Evolutionary conservation across 64 coral and sea anemone species (phyloP).

Genomic region (Actinia equina): DNA sequence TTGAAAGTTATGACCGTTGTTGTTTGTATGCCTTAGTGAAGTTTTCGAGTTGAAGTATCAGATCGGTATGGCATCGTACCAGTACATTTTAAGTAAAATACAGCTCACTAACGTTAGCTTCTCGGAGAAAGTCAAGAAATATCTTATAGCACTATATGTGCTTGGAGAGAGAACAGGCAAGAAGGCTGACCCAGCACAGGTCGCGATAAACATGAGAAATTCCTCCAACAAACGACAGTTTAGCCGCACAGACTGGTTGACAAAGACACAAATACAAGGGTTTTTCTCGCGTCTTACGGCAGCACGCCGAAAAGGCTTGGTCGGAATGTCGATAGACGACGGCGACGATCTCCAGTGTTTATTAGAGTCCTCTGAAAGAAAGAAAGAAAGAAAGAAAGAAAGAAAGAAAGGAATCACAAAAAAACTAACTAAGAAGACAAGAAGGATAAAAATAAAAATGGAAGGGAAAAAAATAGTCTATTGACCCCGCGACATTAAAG

Average conservation of each 20-base stretch:
- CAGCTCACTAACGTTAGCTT: constrained; percentile 25
- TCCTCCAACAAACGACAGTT: constrained; percentile 48
- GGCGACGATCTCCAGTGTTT: constrained; percentile 42
- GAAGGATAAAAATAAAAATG: too few species aligned
- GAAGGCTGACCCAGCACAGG: constrained; percentile 57
- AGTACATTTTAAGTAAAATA: too few species aligned
- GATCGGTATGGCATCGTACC: too few species aligned
- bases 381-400: too few species aligned
- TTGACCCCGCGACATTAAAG: background rate
- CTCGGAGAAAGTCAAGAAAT: constrained; percentile 64
- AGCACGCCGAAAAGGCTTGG: constrained; percentile 38
- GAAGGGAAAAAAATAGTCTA: too few species aligned
- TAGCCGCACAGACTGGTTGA: constrained; percentile 60
- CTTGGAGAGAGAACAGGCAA: constrained; percentile 67
- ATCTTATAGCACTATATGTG: constrained; percentile 41
- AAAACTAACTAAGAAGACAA: too few species aligned
- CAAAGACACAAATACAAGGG: constrained; percentile 49
- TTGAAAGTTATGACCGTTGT: background rate
- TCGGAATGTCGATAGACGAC: constrained; percentile 40
- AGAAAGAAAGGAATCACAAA: too few species aligned
- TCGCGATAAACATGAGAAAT: constrained; percentile 62
- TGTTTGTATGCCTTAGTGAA: background rate
- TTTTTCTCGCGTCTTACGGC: constrained; percentile 51
- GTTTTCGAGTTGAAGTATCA: too few species aligned
- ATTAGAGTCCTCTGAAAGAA: constrained; percentile 14